These are phyloP conservation scores for Pyrocephalus nanus DNA, from an alignment of 2,797 vertebrate genomes.

Conservation along the genomic window DNA sequence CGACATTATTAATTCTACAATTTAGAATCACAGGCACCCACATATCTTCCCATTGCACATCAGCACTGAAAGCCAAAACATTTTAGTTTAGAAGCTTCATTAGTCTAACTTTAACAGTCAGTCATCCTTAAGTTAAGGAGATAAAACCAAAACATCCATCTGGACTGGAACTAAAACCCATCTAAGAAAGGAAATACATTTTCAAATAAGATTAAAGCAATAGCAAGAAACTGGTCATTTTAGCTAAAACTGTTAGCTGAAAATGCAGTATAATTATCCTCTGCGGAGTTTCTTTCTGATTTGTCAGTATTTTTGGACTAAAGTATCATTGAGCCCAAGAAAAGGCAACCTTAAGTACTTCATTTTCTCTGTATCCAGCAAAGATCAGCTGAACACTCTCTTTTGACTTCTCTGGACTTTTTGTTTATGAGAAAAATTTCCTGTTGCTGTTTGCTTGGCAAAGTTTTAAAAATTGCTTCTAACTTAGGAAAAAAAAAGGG, in stretches of 20 bases:
- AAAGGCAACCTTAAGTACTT: background rate
- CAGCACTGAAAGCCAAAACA: background rate
- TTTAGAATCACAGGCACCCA: background rate
- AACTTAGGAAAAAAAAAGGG: background rate
- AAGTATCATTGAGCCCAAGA: background rate
- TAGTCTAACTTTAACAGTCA: background rate
- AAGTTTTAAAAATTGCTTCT: background rate
- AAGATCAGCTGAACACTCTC: background rate
- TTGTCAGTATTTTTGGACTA: background rate
- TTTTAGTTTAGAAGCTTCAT: background rate
- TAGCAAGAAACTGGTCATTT: background rate
- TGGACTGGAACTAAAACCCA: background rate
- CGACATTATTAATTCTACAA: background rate
- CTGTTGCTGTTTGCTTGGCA: background rate
- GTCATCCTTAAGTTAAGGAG: background rate
- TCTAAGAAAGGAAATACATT: background rate
- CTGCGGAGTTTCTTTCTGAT: background rate
- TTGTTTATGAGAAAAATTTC: background rate
- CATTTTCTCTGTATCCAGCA: background rate
- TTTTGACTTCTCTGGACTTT: background rate
- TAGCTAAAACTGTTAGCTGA: background rate
- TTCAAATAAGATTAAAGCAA: background rate
- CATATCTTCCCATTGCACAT: fast-evolving
- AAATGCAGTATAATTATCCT: background rate
- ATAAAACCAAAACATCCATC: background rate